These are phyloP conservation scores for Lasioglossum leucozonium DNA, from an alignment of 2,888 invertebrate species.

Conservation along the genomic window DNA sequence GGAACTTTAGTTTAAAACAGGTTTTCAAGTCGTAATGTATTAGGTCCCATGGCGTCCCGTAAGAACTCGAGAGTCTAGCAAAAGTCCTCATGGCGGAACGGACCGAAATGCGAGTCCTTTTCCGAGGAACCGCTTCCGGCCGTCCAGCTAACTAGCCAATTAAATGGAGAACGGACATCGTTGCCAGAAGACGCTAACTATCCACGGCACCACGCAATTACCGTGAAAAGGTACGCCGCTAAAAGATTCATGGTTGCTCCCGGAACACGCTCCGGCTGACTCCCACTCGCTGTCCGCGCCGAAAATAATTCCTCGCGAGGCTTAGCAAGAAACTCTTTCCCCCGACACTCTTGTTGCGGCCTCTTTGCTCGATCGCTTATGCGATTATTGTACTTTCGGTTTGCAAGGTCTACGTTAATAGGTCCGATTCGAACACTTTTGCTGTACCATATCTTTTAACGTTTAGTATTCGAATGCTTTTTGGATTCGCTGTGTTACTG, in stretches of 20 bases:
- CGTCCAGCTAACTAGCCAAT: conserved; percentile 71
- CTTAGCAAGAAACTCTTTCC: conserved; percentile 10
- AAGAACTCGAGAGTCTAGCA: background rate
- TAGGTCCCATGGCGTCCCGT: background rate
- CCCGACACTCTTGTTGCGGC: background rate
- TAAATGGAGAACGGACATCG: conserved; percentile 69
- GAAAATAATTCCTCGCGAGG: conserved; percentile 64
- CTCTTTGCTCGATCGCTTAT: background rate
- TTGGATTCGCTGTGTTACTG: background rate
- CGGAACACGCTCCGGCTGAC: conserved; percentile 21
- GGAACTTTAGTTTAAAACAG: too few species aligned
- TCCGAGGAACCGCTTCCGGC: conserved; percentile 42
- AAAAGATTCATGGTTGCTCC: conserved; percentile 77
- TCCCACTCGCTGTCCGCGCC: conserved; percentile 32
- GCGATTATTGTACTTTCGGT: background rate
- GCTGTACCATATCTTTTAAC: too few species aligned
- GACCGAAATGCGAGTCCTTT: conserved; percentile 33
- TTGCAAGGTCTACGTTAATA: background rate
- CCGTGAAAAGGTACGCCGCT: conserved; percentile 74
- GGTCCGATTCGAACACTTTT: too few species aligned
- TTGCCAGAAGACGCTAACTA: conserved; percentile 73
- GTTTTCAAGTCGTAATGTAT: background rate
- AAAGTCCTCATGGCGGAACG: background rate
- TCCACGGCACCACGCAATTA: conserved; percentile 76
- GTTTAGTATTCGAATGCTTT: background rate